Base-by-base conservation (phyloP, 2,113 vertebrate species). In the Platycercus adscitus region DNA sequence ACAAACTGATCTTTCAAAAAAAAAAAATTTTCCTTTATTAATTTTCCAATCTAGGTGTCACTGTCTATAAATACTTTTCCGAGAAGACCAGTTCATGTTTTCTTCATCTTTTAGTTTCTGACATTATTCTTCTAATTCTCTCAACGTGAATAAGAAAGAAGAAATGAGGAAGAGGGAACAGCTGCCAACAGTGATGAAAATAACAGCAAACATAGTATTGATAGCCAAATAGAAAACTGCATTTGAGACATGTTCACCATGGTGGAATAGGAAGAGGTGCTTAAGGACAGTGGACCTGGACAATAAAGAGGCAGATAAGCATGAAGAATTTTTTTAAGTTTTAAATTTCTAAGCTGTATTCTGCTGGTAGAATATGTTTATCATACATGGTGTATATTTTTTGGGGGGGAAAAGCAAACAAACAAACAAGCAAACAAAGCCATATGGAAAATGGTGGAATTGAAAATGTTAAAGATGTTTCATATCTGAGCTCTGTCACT, bases 271-370 rank as follows among this genome's bases (percentile, higher is more conserved):
- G 37, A 86, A 85, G 43, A 39, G 24, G 33, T 50, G 86, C 49
- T 86, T 75, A 35, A 55, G 49, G 18, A 96, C 46, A 80, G 18
- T 24, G 17, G 65, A 95, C 25, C 25, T 94, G 58, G 63, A 88
- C 97, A 95, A 97, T 43, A 68, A 93, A 94, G 95, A 43, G 31
- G 6, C 29, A 95, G 31, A n/a, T 17, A 52, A 80, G 8, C 56
- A 33, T 82, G 31, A 56, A 56, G 26, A 23, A 1, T 1, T 9
- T 25, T 75, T 79, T 58, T 33, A 44, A 8, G 20, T 12, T 23
- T 89, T 71, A 70, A n/a, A 29, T 79, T 61, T 78, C 12, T 17
- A 52, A 81, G 13, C 16, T 44, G 29, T 39, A 24, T 39, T 77
- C 15, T 39, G 28, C 2, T 47, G 3, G 10, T 26, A 60, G 11